These are phyloP conservation scores for Philopotamus ludificatus DNA, from an alignment of 1,140 invertebrate species.

Conservation along the genomic window DNA sequence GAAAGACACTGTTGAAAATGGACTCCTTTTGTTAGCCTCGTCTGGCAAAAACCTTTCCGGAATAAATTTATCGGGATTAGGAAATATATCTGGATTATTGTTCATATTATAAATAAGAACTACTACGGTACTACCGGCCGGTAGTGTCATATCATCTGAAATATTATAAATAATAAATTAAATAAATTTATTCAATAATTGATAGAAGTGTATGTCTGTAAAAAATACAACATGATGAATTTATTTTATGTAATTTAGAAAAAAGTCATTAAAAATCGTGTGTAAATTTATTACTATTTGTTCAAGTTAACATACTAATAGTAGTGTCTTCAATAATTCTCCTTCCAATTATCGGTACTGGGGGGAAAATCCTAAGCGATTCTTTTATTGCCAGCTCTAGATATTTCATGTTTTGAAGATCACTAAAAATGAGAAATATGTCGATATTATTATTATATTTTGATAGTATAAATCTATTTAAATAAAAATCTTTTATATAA, in stretches of 20 bases:
- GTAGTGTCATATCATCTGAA: conserved; percentile 44
- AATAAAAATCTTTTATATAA: neutral
- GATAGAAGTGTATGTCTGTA: too few species aligned
- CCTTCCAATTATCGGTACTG: conserved; percentile 66
- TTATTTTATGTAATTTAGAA: too few species aligned
- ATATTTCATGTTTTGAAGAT: conserved; percentile 65
- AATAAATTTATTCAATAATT: neutral
- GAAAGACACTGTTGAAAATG: conserved; percentile 68
- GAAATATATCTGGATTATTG: conserved; percentile 61
- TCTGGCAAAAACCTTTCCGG: conserved; percentile 73
- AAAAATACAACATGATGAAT: neutral
- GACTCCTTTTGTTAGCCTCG: conserved; percentile 51
- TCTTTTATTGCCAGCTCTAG: conserved; percentile 67
- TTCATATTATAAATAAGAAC: conserved; percentile 62
- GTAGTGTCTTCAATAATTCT: conserved; percentile 55
- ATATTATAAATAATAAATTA: neutral
- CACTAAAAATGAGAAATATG: conserved; percentile 46
- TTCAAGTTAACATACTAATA: conserved; percentile 39
- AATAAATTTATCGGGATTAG: conserved; percentile 71
- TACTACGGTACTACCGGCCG: conserved; percentile 48
- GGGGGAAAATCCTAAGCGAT: conserved; percentile 63
- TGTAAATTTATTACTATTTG: neutral
- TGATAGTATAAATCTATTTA: too few species aligned
- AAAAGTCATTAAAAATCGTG: too few species aligned
- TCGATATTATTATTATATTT: neutral